Base-by-base conservation (phyloP, 2,113 vertebrate genomes). In the Hepsetus odoe region DNA sequence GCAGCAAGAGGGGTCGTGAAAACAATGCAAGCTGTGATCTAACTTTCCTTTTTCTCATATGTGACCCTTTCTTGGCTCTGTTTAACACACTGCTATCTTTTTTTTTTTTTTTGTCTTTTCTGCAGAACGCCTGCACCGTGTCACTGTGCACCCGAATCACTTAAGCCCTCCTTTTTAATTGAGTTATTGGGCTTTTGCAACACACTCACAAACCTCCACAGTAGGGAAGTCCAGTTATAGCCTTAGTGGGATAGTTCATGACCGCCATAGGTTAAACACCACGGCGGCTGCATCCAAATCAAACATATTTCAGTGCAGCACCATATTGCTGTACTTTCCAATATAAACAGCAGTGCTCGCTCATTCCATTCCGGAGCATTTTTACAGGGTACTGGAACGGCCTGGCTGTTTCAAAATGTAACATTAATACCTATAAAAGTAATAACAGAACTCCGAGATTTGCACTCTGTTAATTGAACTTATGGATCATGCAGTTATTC, bases 271-370 rank as follows among this genome's bases (percentile, higher is more conserved):
- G 65, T 67, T 76, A 61, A 80, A 62, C 64, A 20, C 67, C 75
- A 77, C 51, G 30, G 49, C 53, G 20, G 24, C 59, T 33, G n/a
- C 26, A 20, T 82, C 83, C 80, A 82, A 82, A 82, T 75, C 80
- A 85, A 82, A 85, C 83, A 82, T 67, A 68, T 80, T 80, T 75
- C 62, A 82, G 71, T 56, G 26, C 64, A 69, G 68, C 65, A 69
- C 72, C 56, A 42, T 80, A 77, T 75, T 69, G 69, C 58, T 65
- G 49, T 44, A 38, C 56, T 67, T 30, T 84, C 83, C 83, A 82
- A 72, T 61, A 61, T 66, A 84, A 84, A 79, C 83, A 84, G 83
- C 32, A 26, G 58, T 61, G 65, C 73, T 69, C 62, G 72, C 76
- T 67, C 42, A 53, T 74, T 75, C 40, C 61, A n/a, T 64, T 62